phyloP scores from a whole-genome alignment of 1,140 invertebrate genomes.

The Temnothorax nylanderi region DNA sequence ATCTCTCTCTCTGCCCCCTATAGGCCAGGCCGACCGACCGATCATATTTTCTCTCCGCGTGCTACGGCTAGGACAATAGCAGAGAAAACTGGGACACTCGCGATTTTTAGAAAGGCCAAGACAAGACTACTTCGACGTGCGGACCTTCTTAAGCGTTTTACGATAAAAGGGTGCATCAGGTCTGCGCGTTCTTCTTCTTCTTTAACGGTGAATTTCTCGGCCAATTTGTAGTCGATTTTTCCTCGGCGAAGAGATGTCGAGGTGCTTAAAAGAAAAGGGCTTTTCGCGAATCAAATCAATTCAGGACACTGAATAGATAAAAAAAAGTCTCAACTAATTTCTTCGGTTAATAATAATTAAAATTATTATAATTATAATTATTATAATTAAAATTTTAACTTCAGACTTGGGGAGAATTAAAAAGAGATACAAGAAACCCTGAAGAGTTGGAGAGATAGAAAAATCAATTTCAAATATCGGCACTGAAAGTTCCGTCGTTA shows the following conservation, averaged over 20 bases:
- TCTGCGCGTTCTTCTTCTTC: not conserved
- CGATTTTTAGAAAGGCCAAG: conserved; percentile 21
- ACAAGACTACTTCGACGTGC: not conserved
- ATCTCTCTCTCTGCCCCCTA: not conserved
- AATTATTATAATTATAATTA: too few relatives aligned
- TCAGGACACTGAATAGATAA: not conserved
- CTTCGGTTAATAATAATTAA: not conserved
- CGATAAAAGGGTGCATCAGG: not conserved
- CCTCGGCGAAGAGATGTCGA: not conserved
- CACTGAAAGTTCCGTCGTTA: not conserved
- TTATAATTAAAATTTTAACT: not conserved
- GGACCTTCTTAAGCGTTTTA: not conserved
- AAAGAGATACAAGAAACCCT: not conserved
- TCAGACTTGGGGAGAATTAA: not conserved
- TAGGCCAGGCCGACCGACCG: conserved; percentile 12
- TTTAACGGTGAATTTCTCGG: not conserved
- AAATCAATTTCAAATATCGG: not conserved
- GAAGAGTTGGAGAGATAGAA: too few relatives aligned
- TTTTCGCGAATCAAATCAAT: not conserved
- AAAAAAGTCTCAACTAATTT: not conserved
- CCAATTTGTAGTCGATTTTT: not conserved
- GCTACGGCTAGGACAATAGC: conserved; percentile 31
- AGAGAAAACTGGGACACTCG: conserved; percentile 40
- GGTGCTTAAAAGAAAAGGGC: not conserved
- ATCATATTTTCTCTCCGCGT: conserved; percentile 19